phyloP scores from a whole-genome alignment of 2,797 vertebrate species.

The Petrocephalus sullivani region DNA sequence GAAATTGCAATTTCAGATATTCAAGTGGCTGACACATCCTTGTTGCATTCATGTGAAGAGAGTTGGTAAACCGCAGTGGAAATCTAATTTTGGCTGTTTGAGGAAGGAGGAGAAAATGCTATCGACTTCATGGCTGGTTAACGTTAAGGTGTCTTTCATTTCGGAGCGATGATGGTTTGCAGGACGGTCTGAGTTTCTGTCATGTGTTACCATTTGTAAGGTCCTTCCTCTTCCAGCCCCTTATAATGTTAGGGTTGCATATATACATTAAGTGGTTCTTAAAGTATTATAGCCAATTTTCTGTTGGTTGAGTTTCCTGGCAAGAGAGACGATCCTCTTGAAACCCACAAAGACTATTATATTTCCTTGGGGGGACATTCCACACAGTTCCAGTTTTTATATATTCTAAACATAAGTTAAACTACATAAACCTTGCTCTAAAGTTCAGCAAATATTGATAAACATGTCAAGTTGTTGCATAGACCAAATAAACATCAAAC shows the following conservation, averaged over 20 bases:
- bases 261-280: constrained; percentile 3
- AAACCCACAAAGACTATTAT: not conserved
- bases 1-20: constrained; percentile 30
- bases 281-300: not conserved
- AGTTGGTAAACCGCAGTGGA: constrained; percentile 10
- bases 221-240: not conserved
- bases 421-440: not conserved
- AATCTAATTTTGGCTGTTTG: constrained; percentile 19
- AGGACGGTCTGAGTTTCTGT: not conserved
- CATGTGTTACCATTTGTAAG: constrained; percentile 2
- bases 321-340: not conserved
- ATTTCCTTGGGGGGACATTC: not conserved
- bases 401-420: not conserved
- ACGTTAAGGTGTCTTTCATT: not conserved
- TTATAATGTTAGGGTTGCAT: constrained; percentile 10
- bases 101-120: constrained; percentile 14
- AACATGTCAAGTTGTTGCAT: not conserved
- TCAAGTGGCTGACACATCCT: constrained; percentile 19
- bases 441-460: not conserved
- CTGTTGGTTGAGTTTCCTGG: not conserved
- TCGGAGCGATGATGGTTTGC: not conserved
- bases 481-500: not conserved
- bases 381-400: not conserved
- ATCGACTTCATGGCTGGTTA: constrained; percentile 12
- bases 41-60: constrained; percentile 6